phyloP scores from a whole-genome alignment of 2,888 invertebrate species.

The Tetropium fuscum region DNA sequence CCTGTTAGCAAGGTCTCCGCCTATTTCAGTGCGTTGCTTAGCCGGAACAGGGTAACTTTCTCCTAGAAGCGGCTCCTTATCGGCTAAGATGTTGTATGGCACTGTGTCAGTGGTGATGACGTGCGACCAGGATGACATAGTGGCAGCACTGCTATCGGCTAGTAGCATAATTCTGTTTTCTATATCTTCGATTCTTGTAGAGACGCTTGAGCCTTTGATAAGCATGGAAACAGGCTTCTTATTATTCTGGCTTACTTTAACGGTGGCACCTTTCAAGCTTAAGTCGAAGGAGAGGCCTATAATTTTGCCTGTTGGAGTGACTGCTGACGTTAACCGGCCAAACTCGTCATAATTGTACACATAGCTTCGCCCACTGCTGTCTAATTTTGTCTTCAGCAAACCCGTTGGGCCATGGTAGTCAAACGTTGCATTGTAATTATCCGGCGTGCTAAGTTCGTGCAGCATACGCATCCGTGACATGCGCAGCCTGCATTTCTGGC shows the following conservation, averaged over 20 bases:
- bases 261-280: slow-evolving; percentile 91
- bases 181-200: slow-evolving; percentile 84
- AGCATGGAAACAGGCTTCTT: slow-evolving; percentile 86
- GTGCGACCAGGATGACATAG: slow-evolving; percentile 88
- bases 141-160: slow-evolving; percentile 86
- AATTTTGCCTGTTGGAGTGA: slow-evolving; percentile 95
- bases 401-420: slow-evolving; percentile 91
- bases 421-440: slow-evolving; percentile 94
- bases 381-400: slow-evolving; percentile 87
- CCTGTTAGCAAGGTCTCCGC: slow-evolving; percentile 87
- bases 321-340: slow-evolving; percentile 90
- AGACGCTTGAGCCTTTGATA: slow-evolving; percentile 88
- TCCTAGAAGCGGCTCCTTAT: slow-evolving; percentile 83
- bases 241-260: slow-evolving; percentile 85
- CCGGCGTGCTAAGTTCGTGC: slow-evolving; percentile 90
- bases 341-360: slow-evolving; percentile 96
- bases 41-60: slow-evolving; percentile 94
- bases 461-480: slow-evolving; percentile 95
- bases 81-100: slow-evolving; percentile 90
- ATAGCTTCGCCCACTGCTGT: slow-evolving; percentile 90
- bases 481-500: slow-evolving; percentile 88
- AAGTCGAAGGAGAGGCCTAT: slow-evolving; percentile 89
- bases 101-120: slow-evolving; percentile 90
- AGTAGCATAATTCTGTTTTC: slow-evolving; percentile 84
- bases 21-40: slow-evolving; percentile 89